These are phyloP conservation scores for Poeciliopsis occidentalis DNA, from an alignment of 2,113 vertebrate genomes.

Conservation along the genomic window DNA sequence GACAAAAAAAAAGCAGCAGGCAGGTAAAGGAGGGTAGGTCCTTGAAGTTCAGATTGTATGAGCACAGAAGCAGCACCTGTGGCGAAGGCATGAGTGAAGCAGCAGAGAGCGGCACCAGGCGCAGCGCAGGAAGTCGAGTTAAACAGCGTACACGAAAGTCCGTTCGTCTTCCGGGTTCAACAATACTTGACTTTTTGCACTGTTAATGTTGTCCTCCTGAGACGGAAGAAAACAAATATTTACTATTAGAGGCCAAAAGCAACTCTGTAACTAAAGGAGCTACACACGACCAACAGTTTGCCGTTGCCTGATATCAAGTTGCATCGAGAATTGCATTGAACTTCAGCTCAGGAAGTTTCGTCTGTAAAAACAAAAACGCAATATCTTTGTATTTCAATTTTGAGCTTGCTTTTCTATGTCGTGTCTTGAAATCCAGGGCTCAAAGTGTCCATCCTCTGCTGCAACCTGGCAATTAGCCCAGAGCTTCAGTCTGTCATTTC, in stretches of 20 bases:
- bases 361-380: neutral
- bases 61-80: constrained; percentile 73
- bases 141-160: neutral
- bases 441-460: constrained; percentile 3
- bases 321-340: neutral
- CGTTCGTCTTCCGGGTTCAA: neutral
- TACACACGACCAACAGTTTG: neutral
- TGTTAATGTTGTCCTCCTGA: constrained; percentile 56
- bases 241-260: constrained; percentile 26
- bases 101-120: constrained; percentile 19
- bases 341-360: constrained; percentile 1
- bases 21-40: constrained; percentile 22
- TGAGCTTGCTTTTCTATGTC: neutral
- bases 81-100: constrained; percentile 61
- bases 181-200: constrained; percentile 25
- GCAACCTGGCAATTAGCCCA: neutral
- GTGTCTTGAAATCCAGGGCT: constrained; percentile 2
- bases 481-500: constrained; percentile 6
- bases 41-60: constrained; percentile 61
- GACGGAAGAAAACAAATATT: neutral
- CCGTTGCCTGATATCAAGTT: neutral
- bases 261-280: constrained; percentile 37
- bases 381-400: neutral
- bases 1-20: neutral
- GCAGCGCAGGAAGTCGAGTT: constrained; percentile 7